Evolutionary conservation across 2,797 vertebrate species (phyloP), one percentile per base, ranked within the genome.

Genomic region (Ambastaia sidthimunki): DNA sequence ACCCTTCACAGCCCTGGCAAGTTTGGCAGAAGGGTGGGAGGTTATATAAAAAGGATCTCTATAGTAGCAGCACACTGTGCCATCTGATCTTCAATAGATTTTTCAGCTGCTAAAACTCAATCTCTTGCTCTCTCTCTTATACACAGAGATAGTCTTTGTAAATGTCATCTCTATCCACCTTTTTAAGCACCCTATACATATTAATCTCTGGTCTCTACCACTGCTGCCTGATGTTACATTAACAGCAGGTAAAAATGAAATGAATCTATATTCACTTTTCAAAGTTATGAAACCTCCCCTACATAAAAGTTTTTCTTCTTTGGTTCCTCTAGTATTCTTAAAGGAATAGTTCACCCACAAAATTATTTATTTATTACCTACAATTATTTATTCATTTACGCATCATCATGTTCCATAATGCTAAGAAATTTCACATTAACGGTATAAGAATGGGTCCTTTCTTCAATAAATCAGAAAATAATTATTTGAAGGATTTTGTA

Each of bases 21-120:
- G 4, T 75, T 71, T 85, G 90, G 89, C 90, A 93, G 87, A 88
- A 90, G 90, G 87, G 59, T 75, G 13, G 70, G 50, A 4, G 65
- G 86, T 90, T 93, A 92, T 93, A 92, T 91, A 82, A 93, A 92
- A 91, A 83, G 85, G 85, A 84, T 84, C 88, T 89, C 88, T 88
- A 87, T 84, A 85, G 83, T 69, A 48, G 74, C 37, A 77, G 80
- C 78, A 74, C 84, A 86, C 78, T 88, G 31, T 50, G 71, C 41
- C 74, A 85, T 90, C 86, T 92, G 91, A 93, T 92, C 91, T 93
- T 93, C 90, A 90, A 55, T 83, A 71, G 79, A 86, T 82, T 78
- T 82, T 47, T 28, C 25, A 52, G 68, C 74, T 13, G 54, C 73
- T 89, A 90, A 90, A 90, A 91, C 88, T 34, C 28, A 84, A 78